phyloP scores from a whole-genome alignment of 1,140 invertebrate species.

The Drosophila repleta region DNA sequence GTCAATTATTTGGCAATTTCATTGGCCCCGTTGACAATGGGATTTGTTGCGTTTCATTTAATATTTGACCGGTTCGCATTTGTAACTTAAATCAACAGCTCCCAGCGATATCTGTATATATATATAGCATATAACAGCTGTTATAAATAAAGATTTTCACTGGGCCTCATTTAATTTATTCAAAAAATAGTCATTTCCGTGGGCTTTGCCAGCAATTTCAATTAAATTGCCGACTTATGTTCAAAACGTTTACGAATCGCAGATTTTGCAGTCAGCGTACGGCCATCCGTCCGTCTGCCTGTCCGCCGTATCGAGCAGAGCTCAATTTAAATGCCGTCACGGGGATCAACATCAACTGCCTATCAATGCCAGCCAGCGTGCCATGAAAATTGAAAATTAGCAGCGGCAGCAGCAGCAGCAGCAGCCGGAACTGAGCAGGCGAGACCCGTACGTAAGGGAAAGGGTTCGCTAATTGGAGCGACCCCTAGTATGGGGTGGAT shows the following conservation, averaged over 20 bases:
- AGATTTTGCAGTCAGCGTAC: conserved; percentile 14
- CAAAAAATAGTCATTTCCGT: conserved; percentile 77
- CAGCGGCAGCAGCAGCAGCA: conserved; percentile 29
- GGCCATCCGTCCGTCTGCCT: background rate
- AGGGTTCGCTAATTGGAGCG: conserved; percentile 42
- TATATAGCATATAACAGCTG: conserved; percentile 40
- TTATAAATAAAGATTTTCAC: conserved; percentile 79
- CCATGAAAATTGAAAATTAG: conserved; percentile 80
- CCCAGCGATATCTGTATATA: conserved; percentile 16
- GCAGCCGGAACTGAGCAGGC: conserved; percentile 4
- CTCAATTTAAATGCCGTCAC: conserved; percentile 75
- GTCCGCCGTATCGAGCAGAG: background rate
- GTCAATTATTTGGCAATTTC: conserved; percentile 81
- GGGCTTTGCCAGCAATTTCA: conserved; percentile 56
- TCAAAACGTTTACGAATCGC: conserved; percentile 39
- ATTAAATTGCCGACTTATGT: conserved; percentile 77
- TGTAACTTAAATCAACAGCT: conserved; percentile 50
- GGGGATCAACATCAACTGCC: conserved; percentile 73
- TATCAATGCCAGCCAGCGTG: conserved; percentile 67
- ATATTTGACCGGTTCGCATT: conserved; percentile 52
- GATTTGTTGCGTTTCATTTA: conserved; percentile 78
- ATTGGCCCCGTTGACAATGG: conserved; percentile 75
- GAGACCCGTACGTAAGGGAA: background rate
- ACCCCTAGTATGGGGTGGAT: no score
- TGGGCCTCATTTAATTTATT: conserved; percentile 69